phyloP scores from a whole-genome alignment of 64 coral and sea anemone species.

The Hydrozoanthus tunicans region DNA sequence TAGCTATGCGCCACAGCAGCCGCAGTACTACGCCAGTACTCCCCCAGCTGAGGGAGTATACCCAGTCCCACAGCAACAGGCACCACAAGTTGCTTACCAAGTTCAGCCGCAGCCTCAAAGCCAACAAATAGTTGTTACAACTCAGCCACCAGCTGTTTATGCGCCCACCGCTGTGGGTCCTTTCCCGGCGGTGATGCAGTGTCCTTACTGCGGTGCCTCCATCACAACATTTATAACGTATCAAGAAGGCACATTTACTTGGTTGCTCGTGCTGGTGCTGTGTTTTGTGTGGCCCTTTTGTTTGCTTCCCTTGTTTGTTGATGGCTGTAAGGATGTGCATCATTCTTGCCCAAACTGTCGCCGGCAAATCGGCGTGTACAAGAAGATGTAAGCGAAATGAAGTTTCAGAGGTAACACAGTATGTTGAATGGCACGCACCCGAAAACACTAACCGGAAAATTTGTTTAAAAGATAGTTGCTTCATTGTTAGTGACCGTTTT shows the following conservation, averaged over 20 bases:
- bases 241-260: slow-evolving; percentile 12
- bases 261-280: slow-evolving; percentile 24
- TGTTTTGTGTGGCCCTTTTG: slow-evolving; percentile 50
- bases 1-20: not conserved
- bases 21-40: not conserved
- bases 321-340: slow-evolving; percentile 64
- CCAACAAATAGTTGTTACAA: not conserved
- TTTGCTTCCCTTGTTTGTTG: slow-evolving; percentile 60
- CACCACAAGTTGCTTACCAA: not conserved
- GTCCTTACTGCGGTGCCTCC: slow-evolving; percentile 23
- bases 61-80: not conserved
- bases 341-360: slow-evolving; percentile 54
- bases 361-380: slow-evolving; percentile 55
- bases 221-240: slow-evolving; percentile 35
- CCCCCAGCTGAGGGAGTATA: not conserved
- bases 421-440: too few species aligned
- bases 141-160: not conserved
- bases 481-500: too few species aligned
- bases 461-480: too few species aligned
- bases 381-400: slow-evolving; percentile 25
- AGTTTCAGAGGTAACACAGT: too few species aligned
- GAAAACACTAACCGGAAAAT: too few species aligned
- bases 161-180: not conserved
- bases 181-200: slow-evolving; percentile 28
- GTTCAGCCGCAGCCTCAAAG: not conserved